phyloP scores from a whole-genome alignment of 1,140 invertebrate genomes.

The Schlechtendalia chinensis region DNA sequence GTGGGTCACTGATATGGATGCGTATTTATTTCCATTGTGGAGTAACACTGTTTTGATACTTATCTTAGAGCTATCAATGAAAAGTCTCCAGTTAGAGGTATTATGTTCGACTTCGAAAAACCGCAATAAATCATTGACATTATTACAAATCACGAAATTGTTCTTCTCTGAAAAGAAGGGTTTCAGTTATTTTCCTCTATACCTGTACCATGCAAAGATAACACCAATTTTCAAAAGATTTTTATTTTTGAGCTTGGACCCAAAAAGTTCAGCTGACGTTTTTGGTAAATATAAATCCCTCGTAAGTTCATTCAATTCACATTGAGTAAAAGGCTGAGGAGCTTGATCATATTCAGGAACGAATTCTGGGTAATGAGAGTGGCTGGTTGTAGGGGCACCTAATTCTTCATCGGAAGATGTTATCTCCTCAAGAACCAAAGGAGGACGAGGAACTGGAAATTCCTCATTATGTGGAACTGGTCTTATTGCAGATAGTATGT shows the following conservation, averaged over 20 bases:
- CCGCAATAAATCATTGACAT: neutral
- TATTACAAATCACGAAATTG: neutral
- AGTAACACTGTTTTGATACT: constrained; percentile 55
- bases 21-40: too few relatives aligned
- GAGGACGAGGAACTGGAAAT: too few relatives aligned
- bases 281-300: neutral
- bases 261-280: neutral
- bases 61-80: neutral
- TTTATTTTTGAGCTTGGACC: neutral
- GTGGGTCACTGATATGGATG: constrained; percentile 55
- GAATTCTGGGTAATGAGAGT: too few relatives aligned
- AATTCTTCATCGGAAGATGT: too few relatives aligned
- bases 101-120: too few relatives aligned
- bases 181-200: neutral
- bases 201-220: too few relatives aligned
- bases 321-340: constrained; percentile 18
- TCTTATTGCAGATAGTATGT: too few relatives aligned
- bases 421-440: too few relatives aligned
- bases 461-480: too few relatives aligned
- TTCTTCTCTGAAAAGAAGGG: neutral
- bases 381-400: too few relatives aligned
- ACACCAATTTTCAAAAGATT: too few relatives aligned
- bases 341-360: too few relatives aligned
- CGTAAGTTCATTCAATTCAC: constrained; percentile 51
- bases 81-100: neutral